Evolutionary conservation across 1,140 invertebrate genomes (phyloP).

Genomic region (Mesaphorura yosii): DNA sequence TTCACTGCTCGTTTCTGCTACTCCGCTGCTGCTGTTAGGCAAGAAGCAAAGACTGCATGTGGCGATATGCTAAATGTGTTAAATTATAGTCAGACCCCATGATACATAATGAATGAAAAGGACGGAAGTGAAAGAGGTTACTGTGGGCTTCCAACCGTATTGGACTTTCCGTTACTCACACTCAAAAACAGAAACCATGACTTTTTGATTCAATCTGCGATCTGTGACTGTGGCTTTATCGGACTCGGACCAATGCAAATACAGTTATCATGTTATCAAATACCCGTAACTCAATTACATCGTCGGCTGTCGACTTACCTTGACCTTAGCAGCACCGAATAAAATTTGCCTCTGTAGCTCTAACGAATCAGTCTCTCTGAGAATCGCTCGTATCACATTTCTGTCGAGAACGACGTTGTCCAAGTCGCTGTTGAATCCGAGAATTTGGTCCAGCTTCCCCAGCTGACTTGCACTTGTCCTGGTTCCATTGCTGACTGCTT

Average conservation of each 20-base stretch:
- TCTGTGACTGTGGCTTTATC: background rate
- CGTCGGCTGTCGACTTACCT: slow-evolving; percentile 10
- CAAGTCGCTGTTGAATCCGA: slow-evolving; percentile 8
- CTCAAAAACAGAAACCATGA: background rate
- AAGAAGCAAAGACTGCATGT: too few species aligned
- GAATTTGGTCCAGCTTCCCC: slow-evolving; percentile 21
- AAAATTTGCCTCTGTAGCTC: slow-evolving; percentile 29
- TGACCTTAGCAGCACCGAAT: slow-evolving; percentile 23
- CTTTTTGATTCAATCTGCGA: background rate
- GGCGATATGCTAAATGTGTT: too few species aligned
- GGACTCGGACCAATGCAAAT: too few species aligned
- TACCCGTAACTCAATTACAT: too few species aligned
- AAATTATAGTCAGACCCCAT: too few species aligned
- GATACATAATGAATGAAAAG: too few species aligned
- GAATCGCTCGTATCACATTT: slow-evolving; percentile 21
- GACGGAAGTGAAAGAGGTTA: slow-evolving; percentile 16
- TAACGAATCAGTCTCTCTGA: slow-evolving; percentile 16
- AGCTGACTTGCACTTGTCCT: slow-evolving; percentile 3
- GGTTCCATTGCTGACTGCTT: slow-evolving; percentile 4
- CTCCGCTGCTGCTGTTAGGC: too few species aligned
- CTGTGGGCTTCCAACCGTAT: slow-evolving; percentile 10
- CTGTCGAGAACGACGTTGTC: slow-evolving; percentile 3
- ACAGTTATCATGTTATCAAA: too few species aligned
- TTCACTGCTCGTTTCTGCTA: too few species aligned
- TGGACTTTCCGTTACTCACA: slow-evolving; percentile 3